Percentiles rank a stretch among this genome's conserved stretches.
Evolutionary conservation across 2,888 invertebrate genomes (phyloP).

Genomic region (Chrysodeixis includens): DNA sequence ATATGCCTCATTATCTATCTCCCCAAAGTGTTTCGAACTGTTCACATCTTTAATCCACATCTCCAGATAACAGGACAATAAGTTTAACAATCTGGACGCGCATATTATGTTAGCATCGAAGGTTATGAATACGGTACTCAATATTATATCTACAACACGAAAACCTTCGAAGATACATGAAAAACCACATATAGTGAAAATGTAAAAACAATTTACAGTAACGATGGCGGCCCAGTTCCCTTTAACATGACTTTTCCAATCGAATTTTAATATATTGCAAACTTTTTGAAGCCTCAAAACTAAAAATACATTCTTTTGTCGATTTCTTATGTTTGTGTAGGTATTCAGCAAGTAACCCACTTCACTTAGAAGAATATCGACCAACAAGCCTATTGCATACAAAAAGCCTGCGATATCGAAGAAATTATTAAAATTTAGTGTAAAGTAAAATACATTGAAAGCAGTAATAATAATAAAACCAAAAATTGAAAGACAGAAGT

Average conservation of each 20-base stretch:
- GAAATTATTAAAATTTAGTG: no score
- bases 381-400: neutral
- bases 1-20: neutral
- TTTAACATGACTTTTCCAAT: neutral
- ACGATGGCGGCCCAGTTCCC: slow-evolving; percentile 19
- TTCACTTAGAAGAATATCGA: slow-evolving; percentile 1
- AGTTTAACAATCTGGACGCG: neutral
- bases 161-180: neutral
- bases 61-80: neutral
- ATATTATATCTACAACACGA: neutral
- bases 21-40: neutral
- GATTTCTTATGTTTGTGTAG: slow-evolving; percentile 14
- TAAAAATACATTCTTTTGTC: slow-evolving; percentile 15
- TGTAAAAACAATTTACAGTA: slow-evolving; percentile 8
- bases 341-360: slow-evolving; percentile 7
- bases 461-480: no score
- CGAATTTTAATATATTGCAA: slow-evolving; percentile 8
- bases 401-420: no score
- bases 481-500: no score
- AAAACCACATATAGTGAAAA: neutral
- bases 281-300: slow-evolving; percentile 30
- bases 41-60: neutral
- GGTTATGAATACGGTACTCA: neutral
- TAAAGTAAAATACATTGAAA: no score
- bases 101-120: slow-evolving; percentile 22